These are phyloP conservation scores for Grantiella picta DNA, from an alignment of 2,113 vertebrate genomes.

Conservation along the genomic window DNA sequence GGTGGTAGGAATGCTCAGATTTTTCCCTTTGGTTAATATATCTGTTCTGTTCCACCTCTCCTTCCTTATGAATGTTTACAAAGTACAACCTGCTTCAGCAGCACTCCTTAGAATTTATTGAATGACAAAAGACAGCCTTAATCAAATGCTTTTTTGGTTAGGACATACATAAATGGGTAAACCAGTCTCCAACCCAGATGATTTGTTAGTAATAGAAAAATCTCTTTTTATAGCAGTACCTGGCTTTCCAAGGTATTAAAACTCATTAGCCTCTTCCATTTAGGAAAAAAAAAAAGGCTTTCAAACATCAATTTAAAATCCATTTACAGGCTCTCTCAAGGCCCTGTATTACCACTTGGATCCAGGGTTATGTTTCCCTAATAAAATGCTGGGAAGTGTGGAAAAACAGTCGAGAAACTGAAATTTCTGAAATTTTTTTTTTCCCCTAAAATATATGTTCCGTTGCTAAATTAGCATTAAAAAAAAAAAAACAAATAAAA, in stretches of 20 bases:
- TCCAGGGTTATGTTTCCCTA: conserved; percentile 29
- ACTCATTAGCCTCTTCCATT: conserved; percentile 63
- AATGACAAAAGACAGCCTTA: neutral
- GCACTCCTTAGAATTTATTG: neutral
- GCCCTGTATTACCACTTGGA: conserved; percentile 43
- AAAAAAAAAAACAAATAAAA: too few relatives aligned
- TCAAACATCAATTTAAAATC: conserved; percentile 71
- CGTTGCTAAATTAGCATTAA: neutral
- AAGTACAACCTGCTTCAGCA: neutral
- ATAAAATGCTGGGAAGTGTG: conserved; percentile 29
- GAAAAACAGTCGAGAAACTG: neutral
- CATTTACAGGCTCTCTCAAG: conserved; percentile 63
- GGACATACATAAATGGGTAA: neutral
- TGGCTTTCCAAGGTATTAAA: conserved; percentile 73
- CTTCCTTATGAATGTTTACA: neutral
- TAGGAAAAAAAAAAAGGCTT: conserved; percentile 44
- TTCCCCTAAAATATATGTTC: neutral
- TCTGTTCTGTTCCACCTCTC: neutral
- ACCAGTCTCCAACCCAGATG: neutral
- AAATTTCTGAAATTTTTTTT: neutral
- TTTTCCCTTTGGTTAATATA: neutral
- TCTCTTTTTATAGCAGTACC: conserved; percentile 59
- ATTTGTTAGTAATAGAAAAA: conserved; percentile 60
- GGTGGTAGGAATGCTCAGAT: neutral
- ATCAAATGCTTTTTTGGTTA: neutral